phyloP scores from a whole-genome alignment of 1,140 invertebrate species.

The Contarinia nasturtii region DNA sequence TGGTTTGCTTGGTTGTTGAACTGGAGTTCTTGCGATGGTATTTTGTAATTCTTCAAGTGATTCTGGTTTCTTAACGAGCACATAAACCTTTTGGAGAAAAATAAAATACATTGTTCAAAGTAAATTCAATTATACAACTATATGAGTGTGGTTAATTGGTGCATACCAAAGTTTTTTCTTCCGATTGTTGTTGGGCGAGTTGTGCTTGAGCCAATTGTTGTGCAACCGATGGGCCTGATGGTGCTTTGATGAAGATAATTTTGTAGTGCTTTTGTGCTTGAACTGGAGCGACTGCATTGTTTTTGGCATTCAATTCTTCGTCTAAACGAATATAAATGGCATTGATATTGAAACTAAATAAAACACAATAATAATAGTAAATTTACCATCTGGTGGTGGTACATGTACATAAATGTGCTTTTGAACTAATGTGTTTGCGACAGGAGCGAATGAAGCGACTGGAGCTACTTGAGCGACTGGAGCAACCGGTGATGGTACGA shows the following conservation, averaged over 20 bases:
- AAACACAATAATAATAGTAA: too few relatives aligned
- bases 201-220: slow-evolving; percentile 26
- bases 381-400: slow-evolving; percentile 53
- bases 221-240: slow-evolving; percentile 41
- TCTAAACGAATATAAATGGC: too few relatives aligned
- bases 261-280: slow-evolving; percentile 65
- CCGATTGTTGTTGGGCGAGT: slow-evolving; percentile 43
- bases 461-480: too few relatives aligned
- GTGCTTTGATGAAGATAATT: slow-evolving; percentile 74
- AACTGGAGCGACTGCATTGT: slow-evolving; percentile 17
- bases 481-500: too few relatives aligned
- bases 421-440: slow-evolving; percentile 31
- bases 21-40: slow-evolving; percentile 49
- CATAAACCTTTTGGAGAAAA: slow-evolving; percentile 36
- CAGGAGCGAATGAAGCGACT: too few relatives aligned
- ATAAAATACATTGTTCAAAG: slow-evolving; percentile 16
- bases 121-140: slow-evolving; percentile 35
- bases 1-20: slow-evolving; percentile 59
- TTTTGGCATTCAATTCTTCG: too few relatives aligned
- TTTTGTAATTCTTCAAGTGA: slow-evolving; percentile 42
- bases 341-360: too few relatives aligned
- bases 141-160: too few relatives aligned
- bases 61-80: slow-evolving; percentile 64
- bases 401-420: slow-evolving; percentile 69
- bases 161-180: slow-evolving; percentile 26